Evolutionary conservation across 2,113 vertebrate species (phyloP).

Genomic region (Herpetotheres cachinnans): DNA sequence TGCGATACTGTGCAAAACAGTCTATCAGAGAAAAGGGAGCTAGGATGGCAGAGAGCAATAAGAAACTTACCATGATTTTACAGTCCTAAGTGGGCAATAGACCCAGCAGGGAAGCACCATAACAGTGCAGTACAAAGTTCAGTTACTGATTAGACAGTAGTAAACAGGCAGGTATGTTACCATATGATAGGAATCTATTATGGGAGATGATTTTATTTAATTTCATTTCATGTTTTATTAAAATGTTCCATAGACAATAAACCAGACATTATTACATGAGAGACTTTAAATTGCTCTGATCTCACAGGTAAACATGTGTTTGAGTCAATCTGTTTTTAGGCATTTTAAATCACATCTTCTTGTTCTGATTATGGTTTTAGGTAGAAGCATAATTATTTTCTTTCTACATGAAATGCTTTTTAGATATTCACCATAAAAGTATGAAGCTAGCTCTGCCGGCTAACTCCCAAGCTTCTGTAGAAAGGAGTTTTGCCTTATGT

Average conservation of each 20-base stretch:
- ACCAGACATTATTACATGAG: not conserved
- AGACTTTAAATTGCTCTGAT: not conserved
- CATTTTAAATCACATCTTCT: not conserved
- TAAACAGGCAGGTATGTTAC: constrained; percentile 27
- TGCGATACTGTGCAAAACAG: not conserved
- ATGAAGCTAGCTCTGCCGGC: not conserved
- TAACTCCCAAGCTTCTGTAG: not conserved
- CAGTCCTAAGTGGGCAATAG: constrained; percentile 28
- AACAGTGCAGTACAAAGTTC: not conserved
- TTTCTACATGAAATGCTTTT: not conserved
- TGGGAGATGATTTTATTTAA: constrained; percentile 29
- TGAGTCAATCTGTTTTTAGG: not conserved
- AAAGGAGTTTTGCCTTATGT: not conserved
- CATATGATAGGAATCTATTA: constrained; percentile 37
- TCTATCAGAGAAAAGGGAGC: not conserved
- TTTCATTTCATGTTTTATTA: constrained; percentile 48
- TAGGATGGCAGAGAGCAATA: not conserved
- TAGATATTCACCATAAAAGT: not conserved
- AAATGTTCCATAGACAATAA: constrained; percentile 5
- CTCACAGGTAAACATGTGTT: not conserved
- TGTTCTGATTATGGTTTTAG: not conserved
- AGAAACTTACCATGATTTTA: constrained; percentile 25
- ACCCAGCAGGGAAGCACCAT: not conserved
- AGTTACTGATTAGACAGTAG: constrained; percentile 30
- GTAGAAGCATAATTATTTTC: not conserved